A percentile compares a stretch with the other conserved stretches of the same genome.
Conservation (phyloP, 2,113 vertebrate genomes). For the Ptychochromis oligacanthus region DNA sequence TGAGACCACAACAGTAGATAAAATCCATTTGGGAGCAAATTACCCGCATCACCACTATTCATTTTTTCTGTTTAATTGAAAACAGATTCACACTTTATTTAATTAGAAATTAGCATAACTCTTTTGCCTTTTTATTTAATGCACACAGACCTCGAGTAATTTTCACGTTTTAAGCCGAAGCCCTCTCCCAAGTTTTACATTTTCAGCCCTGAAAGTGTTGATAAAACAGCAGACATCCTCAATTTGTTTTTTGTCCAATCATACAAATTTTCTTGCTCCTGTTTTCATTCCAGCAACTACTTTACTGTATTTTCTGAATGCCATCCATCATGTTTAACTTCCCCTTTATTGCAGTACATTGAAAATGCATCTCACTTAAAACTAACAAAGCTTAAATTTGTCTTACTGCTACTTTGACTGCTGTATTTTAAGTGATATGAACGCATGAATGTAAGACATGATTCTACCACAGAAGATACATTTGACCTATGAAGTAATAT, state of each 20-base stretch:
- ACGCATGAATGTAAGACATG: slow-evolving; percentile 56
- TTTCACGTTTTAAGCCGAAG: slow-evolving; percentile 26
- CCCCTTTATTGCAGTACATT: slow-evolving; percentile 30
- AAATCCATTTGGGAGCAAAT: slow-evolving; percentile 50
- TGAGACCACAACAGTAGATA: slow-evolving; percentile 32
- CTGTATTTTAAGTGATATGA: slow-evolving; percentile 59
- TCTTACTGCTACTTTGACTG: slow-evolving; percentile 52
- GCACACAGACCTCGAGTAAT: slow-evolving; percentile 38
- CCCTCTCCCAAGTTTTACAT: slow-evolving; percentile 37
- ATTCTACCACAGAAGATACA: slow-evolving; percentile 48
- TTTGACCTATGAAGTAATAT: slow-evolving; percentile 77
- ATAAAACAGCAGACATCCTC: slow-evolving; percentile 40
- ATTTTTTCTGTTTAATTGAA: slow-evolving; percentile 49
- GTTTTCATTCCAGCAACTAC: slow-evolving; percentile 35
- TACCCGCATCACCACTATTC: slow-evolving; percentile 23
- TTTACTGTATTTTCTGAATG: slow-evolving; percentile 36
- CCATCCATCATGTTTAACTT: slow-evolving; percentile 65
- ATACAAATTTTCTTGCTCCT: slow-evolving; percentile 34
- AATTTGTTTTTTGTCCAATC: slow-evolving; percentile 53
- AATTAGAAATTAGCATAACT: slow-evolving; percentile 58
- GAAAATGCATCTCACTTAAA: slow-evolving; percentile 70
- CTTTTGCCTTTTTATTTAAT: slow-evolving; percentile 52
- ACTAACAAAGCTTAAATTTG: slow-evolving; percentile 54
- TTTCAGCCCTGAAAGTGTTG: slow-evolving; percentile 39
- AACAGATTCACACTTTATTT: slow-evolving; percentile 60